Conservation (phyloP, 2,797 vertebrate genomes). For the Melanotaenia boesemani region DNA sequence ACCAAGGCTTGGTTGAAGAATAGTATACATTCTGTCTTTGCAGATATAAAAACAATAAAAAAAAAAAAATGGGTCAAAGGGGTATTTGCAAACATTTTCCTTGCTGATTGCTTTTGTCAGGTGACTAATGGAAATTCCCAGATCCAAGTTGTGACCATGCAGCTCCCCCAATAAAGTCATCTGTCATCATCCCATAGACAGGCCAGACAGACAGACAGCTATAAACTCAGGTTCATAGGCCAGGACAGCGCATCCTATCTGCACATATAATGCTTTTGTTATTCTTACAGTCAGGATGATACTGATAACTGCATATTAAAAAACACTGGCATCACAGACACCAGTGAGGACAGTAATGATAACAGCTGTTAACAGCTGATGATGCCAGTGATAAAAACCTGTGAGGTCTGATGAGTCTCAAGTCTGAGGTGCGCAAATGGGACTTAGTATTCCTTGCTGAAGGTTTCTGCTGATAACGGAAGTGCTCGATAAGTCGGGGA, state of each 20-base stretch:
- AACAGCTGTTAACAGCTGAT: slow-evolving; percentile 47
- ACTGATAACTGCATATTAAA: slow-evolving; percentile 40
- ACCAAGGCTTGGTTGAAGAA: slow-evolving; percentile 37
- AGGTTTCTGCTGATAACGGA: slow-evolving; percentile 80
- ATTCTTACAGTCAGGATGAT: slow-evolving; percentile 32
- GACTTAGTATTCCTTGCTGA: slow-evolving; percentile 67
- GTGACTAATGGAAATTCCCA: slow-evolving; percentile 85
- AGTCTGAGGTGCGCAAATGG: slow-evolving; percentile 59
- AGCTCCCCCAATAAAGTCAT: slow-evolving; percentile 82
- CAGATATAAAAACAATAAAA: slow-evolving; percentile 71
- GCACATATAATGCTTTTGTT: slow-evolving; percentile 46
- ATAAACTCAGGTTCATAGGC: slow-evolving; percentile 81
- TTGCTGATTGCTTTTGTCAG: slow-evolving; percentile 74
- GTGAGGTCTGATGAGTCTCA: slow-evolving; percentile 53
- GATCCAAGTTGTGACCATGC: slow-evolving; percentile 72
- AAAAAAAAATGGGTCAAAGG: slow-evolving; percentile 61
- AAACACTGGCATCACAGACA: slow-evolving; percentile 52
- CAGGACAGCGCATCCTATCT: slow-evolving; percentile 70
- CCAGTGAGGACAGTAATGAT: slow-evolving; percentile 53
- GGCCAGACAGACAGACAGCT: slow-evolving; percentile 79
- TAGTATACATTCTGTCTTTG: slow-evolving; percentile 35
- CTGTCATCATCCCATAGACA: slow-evolving; percentile 74
- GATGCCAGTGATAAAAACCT: slow-evolving; percentile 52
- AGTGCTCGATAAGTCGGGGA: slow-evolving; percentile 73
- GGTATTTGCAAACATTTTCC: slow-evolving; percentile 77